Evolutionary conservation across 2,888 invertebrate genomes (phyloP).

Genomic region (Pollenia angustigena): DNA sequence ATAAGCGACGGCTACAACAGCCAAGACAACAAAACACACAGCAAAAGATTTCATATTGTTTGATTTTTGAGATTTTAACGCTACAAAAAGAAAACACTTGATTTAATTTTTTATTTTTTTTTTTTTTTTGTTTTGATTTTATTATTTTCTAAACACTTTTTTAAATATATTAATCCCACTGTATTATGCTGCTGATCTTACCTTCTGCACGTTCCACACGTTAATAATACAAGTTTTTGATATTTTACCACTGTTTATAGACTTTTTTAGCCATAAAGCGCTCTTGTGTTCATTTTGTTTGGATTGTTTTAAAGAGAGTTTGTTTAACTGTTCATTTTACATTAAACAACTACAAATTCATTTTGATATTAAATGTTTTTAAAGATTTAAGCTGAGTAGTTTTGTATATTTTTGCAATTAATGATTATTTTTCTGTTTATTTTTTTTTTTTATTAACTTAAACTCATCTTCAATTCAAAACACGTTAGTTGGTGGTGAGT

Average conservation of each 20-base stretch:
- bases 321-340: conserved; percentile 24
- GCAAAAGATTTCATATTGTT: conserved; percentile 73
- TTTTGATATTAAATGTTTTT: conserved; percentile 13
- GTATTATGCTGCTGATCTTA: conserved; percentile 75
- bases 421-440: conserved; percentile 1
- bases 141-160: conserved; percentile 8
- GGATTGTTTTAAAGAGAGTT: conserved; percentile 37
- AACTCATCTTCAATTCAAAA: conserved; percentile 69
- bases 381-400: neutral
- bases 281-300: conserved; percentile 35
- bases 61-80: conserved; percentile 36
- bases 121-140: conserved; percentile 48
- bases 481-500: conserved; percentile 54
- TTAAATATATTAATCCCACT: neutral
- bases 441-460: neutral
- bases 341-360: conserved; percentile 34
- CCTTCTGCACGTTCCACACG: conserved; percentile 78
- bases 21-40: conserved; percentile 70
- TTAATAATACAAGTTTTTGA: conserved; percentile 78
- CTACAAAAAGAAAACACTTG: conserved; percentile 50
- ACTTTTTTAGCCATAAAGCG: conserved; percentile 74
- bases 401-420: conserved; percentile 9
- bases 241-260: conserved; percentile 79
- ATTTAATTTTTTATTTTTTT: conserved; percentile 39
- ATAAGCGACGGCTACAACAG: conserved; percentile 76